Evolutionary conservation across 2,888 invertebrate species (phyloP), one percentile per base, ranked within the genome.

Genomic region (Drosophila tripunctata): DNA sequence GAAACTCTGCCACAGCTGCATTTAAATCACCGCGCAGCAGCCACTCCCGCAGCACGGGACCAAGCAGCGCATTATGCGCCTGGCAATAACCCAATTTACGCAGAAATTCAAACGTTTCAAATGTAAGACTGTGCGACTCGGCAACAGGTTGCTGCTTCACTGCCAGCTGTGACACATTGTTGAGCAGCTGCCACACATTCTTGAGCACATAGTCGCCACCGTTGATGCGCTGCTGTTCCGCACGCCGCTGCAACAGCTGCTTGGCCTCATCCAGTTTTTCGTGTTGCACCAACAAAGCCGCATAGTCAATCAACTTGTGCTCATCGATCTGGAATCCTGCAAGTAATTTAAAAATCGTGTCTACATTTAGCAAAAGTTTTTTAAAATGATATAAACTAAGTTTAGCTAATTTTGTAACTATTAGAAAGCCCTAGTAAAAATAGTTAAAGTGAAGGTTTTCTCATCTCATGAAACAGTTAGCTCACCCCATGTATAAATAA

Each of bases 281-380:
- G 8, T 63, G 58, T 2, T 92, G 90, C 3, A 94, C 93, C 88
- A 95, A 91, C 4, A 94, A 90, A 0, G 93, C 93, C 0, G 94
- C 94, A 60, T 93, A 94, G 79, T 94, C 94, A 2, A 95, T 91
- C 2, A 95, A 89, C 89, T 95, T 96, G 83, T 92, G 93, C 73
- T 93, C 93, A 86, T 95, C 95, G 12, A 95, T 77, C 1, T 87
- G 89, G 82, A 95, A 95, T 60, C 92, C 91, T 91, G 21, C 1
- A 58, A 4, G n/a, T n/a, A n/a, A n/a, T n/a, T n/a, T n/a, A n/a
- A n/a, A n/a, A n/a, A n/a, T n/a, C n/a, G n/a, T n/a, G n/a, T n/a
- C n/a, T n/a, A n/a, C n/a, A n/a, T n/a, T n/a, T n/a, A n/a, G n/a
- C n/a, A n/a, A n/a, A n/a, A n/a, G n/a, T n/a, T n/a, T n/a, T n/a